These are phyloP conservation scores for Betta splendens DNA, from an alignment of 2,797 vertebrate species.

Conservation along the genomic window DNA sequence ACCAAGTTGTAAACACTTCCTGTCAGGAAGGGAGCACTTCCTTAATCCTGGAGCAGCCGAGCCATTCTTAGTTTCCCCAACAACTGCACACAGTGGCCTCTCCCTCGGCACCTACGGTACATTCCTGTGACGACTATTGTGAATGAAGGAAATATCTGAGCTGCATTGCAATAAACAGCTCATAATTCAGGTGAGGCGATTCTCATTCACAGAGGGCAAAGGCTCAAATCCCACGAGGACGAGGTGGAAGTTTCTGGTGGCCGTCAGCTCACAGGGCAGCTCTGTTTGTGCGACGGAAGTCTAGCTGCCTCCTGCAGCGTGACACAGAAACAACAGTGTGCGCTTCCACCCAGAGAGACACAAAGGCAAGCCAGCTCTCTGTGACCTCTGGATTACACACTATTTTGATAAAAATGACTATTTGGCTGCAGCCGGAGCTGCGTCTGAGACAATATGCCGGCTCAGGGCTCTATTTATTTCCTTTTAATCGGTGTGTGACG, in stretches of 20 bases:
- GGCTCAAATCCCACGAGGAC: conserved; percentile 38
- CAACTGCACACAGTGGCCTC: conserved; percentile 57
- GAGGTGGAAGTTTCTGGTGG: conserved; percentile 57
- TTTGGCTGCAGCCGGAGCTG: conserved; percentile 28
- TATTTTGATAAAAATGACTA: conserved; percentile 26
- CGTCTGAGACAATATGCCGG: conserved; percentile 43
- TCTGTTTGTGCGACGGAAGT: conserved; percentile 44
- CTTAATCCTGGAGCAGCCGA: conserved; percentile 81
- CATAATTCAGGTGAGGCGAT: not conserved
- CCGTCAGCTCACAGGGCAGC: conserved; percentile 52
- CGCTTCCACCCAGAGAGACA: conserved; percentile 30
- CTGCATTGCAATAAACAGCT: not conserved
- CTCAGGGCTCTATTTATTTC: conserved; percentile 60
- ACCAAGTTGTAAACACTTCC: conserved; percentile 86
- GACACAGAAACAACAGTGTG: conserved; percentile 53
- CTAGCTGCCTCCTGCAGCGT: conserved; percentile 55
- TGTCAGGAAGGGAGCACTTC: conserved; percentile 85
- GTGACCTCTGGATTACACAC: conserved; percentile 10
- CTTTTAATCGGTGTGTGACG: conserved; percentile 68
- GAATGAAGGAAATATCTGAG: conserved; percentile 1
- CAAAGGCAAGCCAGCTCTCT: conserved; percentile 27
- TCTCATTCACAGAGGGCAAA: conserved; percentile 35
- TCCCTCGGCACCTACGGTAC: conserved; percentile 15
- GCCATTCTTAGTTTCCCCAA: conserved; percentile 71
- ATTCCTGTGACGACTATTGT: not conserved